Base-by-base conservation (phyloP, 2,888 invertebrate species). In the Alentia gelatinosa region DNA sequence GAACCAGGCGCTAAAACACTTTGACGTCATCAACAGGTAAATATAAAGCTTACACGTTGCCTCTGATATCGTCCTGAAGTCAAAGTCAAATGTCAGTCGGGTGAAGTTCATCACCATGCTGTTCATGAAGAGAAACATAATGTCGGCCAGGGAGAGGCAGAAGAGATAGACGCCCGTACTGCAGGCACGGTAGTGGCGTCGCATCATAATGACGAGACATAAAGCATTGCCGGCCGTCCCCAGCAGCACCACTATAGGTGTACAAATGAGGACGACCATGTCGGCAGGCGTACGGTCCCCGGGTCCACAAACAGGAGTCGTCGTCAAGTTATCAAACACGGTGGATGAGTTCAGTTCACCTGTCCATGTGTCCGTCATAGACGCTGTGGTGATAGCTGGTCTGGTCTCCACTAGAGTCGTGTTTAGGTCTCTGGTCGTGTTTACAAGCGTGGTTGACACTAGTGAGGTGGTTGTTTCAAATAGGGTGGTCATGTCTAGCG, bases 41-140 rank as follows among this genome's bases (percentile, higher is more conserved):
- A 86, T 86, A 47, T 86, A 86, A 30, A 86, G 12, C 50, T 47
- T 86, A 30, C 86, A 86, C 26, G 47, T 50, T 9, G 86, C 47
- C 33, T 47, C 42, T 1, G 86, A 86, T 30, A 47, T 26, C 5
- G 23, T 23, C 33, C 86, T 23, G 47, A 86, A 86, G 86, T 86
- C 86, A 30, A 42, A 47, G 30, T 42, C 86, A n/a, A 86, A 86
- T 12, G 47, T 47, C 23, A 86, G 19, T 1, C 86, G 1, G 9
- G 47, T 47, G 30, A 42, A 86, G 50, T 86, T 86, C 50, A 50
- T 86, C 4, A 50, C 50, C 86, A 86, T 47, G 86, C 86, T 86
- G 33, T 86, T 86, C 30, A 42, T 33, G 30, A 19, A 86, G 86
- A 86, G 86, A 30, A 47, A 86, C 42, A 86, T n/a, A 26, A 30